Percentiles rank a stretch among this genome's conserved stretches.
phyloP scores from a whole-genome alignment of 2,888 invertebrate species.

The Scaptodrosophila latifasciaeformis region DNA sequence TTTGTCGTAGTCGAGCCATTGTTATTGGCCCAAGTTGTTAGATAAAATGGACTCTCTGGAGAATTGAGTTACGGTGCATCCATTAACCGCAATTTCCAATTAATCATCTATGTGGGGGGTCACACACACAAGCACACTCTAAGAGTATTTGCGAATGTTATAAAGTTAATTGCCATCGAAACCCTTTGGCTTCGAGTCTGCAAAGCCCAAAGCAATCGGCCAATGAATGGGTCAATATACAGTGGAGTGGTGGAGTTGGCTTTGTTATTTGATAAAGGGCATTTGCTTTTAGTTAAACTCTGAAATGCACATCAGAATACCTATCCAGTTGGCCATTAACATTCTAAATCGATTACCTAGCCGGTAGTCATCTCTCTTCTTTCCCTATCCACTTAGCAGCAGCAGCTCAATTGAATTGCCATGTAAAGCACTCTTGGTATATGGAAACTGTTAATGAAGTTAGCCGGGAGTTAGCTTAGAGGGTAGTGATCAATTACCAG shows the following conservation, averaged over 20 bases:
- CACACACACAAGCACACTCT: slow-evolving; percentile 15
- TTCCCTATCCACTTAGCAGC: no score
- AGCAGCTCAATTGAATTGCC: slow-evolving; percentile 34
- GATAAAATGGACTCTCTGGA: background rate
- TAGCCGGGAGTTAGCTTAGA: slow-evolving; percentile 26
- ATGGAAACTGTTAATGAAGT: slow-evolving; percentile 68
- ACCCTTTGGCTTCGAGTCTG: no score
- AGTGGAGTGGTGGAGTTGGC: no score
- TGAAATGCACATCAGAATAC: no score
- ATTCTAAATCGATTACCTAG: no score
- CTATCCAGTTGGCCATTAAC: no score
- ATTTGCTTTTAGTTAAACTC: no score
- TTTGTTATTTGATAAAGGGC: no score
- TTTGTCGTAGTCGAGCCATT: slow-evolving; percentile 31
- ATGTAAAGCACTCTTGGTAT: slow-evolving; percentile 20
- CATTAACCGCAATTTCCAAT: slow-evolving; percentile 66
- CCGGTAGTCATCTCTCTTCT: no score
- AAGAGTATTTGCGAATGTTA: slow-evolving; percentile 47
- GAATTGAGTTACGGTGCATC: background rate
- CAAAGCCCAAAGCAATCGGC: no score
- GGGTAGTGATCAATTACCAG: slow-evolving; percentile 29
- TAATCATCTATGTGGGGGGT: slow-evolving; percentile 46
- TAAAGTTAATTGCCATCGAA: slow-evolving; percentile 63
- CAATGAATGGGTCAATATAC: no score
- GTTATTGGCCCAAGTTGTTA: slow-evolving; percentile 28